Conservation (phyloP, 2,797 vertebrate species). For the Picus viridis region DNA sequence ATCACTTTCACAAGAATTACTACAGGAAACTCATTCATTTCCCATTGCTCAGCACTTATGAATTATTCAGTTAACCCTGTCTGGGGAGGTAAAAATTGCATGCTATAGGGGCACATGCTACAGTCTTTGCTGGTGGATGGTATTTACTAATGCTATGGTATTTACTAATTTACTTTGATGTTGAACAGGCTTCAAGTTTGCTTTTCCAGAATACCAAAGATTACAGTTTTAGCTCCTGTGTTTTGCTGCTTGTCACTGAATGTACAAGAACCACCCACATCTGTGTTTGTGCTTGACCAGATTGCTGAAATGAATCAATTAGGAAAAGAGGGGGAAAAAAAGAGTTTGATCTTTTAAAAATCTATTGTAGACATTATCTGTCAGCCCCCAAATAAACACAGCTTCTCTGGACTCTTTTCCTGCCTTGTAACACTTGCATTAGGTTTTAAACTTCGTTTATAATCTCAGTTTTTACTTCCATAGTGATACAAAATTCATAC, state of each 20-base stretch:
- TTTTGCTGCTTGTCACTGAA: not conserved
- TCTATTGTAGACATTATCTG: not conserved
- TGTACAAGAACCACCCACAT: constrained; percentile 22
- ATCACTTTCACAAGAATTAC: not conserved
- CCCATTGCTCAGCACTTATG: not conserved
- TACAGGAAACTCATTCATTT: constrained; percentile 29
- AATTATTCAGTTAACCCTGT: constrained; percentile 54
- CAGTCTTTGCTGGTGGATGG: not conserved
- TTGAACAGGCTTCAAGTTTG: constrained; percentile 8
- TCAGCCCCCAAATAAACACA: not conserved
- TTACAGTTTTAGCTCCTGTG: not conserved
- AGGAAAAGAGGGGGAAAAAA: not conserved
- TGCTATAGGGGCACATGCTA: not conserved
- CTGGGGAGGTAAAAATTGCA: constrained; percentile 1
- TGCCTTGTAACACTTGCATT: not conserved
- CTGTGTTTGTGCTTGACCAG: constrained; percentile 4
- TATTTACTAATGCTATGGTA: not conserved
- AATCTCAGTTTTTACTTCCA: not conserved
- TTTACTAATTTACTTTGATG: constrained; percentile 5
- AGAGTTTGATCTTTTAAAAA: not conserved
- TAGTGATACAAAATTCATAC: not conserved
- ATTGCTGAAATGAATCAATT: not conserved
- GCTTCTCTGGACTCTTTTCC: not conserved
- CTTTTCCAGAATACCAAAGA: constrained; percentile 1
- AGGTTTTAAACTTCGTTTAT: not conserved